Evolutionary conservation across 2,113 vertebrate genomes (phyloP).

Genomic region (Trichomycterus rosablanca): DNA sequence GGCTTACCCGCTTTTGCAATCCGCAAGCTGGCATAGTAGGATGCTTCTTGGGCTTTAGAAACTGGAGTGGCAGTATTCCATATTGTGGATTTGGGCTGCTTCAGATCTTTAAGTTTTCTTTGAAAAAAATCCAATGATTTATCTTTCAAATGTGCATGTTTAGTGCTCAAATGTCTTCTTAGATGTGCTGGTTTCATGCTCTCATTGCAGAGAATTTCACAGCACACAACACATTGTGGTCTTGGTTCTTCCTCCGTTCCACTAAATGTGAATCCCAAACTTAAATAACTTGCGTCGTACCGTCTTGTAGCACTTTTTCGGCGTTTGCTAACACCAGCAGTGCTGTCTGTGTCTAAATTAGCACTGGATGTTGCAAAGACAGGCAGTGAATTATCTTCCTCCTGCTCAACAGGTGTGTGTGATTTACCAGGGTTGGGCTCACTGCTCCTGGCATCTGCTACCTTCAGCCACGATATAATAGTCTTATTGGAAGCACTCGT

Average conservation of each 20-base stretch:
- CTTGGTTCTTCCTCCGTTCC: constrained; percentile 3
- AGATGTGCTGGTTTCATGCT: not conserved
- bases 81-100: not conserved
- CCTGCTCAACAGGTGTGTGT: no score
- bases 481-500: no score
- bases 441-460: no score
- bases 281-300: not conserved
- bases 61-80: not conserved
- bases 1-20: constrained; percentile 3
- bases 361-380: not conserved
- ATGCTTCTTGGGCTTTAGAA: not conserved
- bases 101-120: not conserved
- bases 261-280: not conserved
- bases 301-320: not conserved
- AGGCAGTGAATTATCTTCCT: no score
- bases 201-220: constrained; percentile 1
- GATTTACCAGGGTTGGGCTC: no score
- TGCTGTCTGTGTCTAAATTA: no score
- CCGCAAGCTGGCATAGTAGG: not conserved
- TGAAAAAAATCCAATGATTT: not conserved
- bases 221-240: not conserved
- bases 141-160: constrained; percentile 1
- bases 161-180: not conserved
- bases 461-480: no score
- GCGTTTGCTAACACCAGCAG: no score